Evolutionary conservation across 2,888 invertebrate genomes (phyloP).

Genomic region (Suillia variegata): DNA sequence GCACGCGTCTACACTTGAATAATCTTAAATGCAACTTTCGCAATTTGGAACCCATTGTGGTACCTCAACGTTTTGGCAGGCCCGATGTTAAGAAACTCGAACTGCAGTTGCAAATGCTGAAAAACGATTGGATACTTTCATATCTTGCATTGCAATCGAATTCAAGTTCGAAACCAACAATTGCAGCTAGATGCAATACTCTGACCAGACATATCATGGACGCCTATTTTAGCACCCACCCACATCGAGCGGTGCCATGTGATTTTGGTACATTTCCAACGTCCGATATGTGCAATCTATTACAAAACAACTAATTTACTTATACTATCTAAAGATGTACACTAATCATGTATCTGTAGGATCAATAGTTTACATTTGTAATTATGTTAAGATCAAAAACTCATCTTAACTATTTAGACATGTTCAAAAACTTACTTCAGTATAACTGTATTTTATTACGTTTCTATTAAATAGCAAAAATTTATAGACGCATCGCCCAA

Average conservation of each 20-base stretch:
- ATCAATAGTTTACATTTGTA: too few species aligned
- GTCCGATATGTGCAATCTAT: conserved; percentile 34
- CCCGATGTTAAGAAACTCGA: conserved; percentile 53
- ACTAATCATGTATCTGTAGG: too few species aligned
- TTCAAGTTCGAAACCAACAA: conserved; percentile 33
- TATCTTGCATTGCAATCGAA: conserved; percentile 43
- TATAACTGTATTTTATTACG: too few species aligned
- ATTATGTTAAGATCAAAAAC: too few species aligned
- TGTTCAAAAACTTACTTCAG: too few species aligned
- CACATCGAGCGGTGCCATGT: conserved; percentile 51
- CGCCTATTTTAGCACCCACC: conserved; percentile 56
- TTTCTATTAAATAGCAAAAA: too few species aligned
- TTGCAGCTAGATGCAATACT: conserved; percentile 40
- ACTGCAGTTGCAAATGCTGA: conserved; percentile 34
- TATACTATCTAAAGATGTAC: too few species aligned
- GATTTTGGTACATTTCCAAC: conserved; percentile 54
- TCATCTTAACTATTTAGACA: too few species aligned
- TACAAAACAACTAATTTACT: too few species aligned
- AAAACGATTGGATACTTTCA: conserved; percentile 50
- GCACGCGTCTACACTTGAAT: conserved; percentile 63
- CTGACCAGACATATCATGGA: conserved; percentile 53
- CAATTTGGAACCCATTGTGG: conserved; percentile 63
- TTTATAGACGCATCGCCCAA: too few species aligned
- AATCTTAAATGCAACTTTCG: conserved; percentile 64
- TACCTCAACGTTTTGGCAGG: conserved; percentile 56